Evolutionary conservation across 2,888 invertebrate genomes (phyloP).

Genomic region (Nesidiocoris tenuis): DNA sequence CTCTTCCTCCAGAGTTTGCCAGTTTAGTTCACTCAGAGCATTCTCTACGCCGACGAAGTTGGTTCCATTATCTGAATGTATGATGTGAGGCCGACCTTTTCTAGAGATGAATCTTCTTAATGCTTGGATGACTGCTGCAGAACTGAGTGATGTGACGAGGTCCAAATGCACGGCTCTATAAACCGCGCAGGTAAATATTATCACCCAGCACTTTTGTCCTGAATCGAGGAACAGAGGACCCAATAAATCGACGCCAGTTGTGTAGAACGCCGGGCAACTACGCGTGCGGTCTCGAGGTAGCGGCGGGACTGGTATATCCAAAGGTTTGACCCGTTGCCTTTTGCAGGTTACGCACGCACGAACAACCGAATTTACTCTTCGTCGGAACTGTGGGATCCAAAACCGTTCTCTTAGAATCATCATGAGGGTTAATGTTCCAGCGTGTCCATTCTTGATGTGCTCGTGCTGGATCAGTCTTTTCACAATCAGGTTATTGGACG

Average conservation of each 20-base stretch:
- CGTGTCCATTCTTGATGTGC: no score
- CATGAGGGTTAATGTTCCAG: no score
- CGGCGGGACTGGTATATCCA: no score
- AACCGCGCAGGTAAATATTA: conserved; percentile 54
- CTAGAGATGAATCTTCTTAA: conserved; percentile 53
- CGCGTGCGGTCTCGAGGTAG: no score
- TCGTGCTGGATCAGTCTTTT: no score
- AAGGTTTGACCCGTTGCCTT: no score
- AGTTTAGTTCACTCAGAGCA: conserved; percentile 58
- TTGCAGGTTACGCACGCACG: no score
- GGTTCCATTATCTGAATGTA: conserved; percentile 54
- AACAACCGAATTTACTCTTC: no score
- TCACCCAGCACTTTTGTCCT: conserved; percentile 52
- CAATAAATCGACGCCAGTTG: conserved; percentile 53
- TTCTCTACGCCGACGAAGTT: conserved; percentile 54
- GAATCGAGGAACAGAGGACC: conserved; percentile 52
- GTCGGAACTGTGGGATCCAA: no score
- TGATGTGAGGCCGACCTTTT: conserved; percentile 52
- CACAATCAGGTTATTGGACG: no score
- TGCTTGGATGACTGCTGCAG: conserved; percentile 52
- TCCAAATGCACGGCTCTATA: conserved; percentile 54
- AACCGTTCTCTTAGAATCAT: no score
- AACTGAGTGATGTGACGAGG: conserved; percentile 51
- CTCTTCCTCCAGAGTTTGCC: conserved; percentile 53
- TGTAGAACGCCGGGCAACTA: conserved; percentile 52